Base-by-base conservation (phyloP, 2,888 invertebrate species). In the Lysandra coridon region DNA sequence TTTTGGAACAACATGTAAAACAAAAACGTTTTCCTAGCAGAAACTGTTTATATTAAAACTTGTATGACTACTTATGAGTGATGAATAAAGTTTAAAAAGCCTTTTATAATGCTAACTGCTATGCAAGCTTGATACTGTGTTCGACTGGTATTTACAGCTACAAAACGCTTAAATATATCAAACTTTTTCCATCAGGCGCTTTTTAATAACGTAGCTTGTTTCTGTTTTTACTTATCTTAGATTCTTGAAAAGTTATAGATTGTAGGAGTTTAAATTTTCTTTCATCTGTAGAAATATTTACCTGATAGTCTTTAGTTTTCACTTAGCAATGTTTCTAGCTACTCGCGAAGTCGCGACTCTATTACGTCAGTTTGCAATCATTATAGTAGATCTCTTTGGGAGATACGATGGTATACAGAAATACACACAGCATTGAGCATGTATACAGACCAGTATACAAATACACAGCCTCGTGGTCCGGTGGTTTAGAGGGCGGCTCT, bases 101-200 rank as follows among this genome's bases (percentile, higher is more conserved):
- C 57, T 53, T 76, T 4, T 49, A 33, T 76, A 76, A 53, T 6
- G 17, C 30, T 57, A 53, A 76, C 30, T 57, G 57, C 53, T 76
- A 76, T 57, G 49, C 57, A 53, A 76, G 53, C 76, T 44, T 49
- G 4, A 49, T 76, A 17, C 33, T 76, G 33, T 76, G 17, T 76
- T 44, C 49, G 73, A 30, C 75, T 57, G 33, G n/a, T 75, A 62
- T 79, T 74, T 64, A 75, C 62, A 79, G 74, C 74, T 74, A 74
- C 79, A 74, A 23, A 73, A 53, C 12, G 33, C 74, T 79, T 62
- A 79, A 74, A 60, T 44, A 75, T 74, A 75, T 60, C n/a, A 62
- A 79, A 79, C 79, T 79, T 79, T 79, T 79, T 74, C 74, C 74
- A 79, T 74, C 74, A 62, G 30, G 17, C 57, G 57, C 6, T 57